Percentiles rank a stretch among this genome's conserved stretches.
Evolutionary conservation across 2,888 invertebrate genomes (phyloP).

Genomic region (Chirona hameri): DNA sequence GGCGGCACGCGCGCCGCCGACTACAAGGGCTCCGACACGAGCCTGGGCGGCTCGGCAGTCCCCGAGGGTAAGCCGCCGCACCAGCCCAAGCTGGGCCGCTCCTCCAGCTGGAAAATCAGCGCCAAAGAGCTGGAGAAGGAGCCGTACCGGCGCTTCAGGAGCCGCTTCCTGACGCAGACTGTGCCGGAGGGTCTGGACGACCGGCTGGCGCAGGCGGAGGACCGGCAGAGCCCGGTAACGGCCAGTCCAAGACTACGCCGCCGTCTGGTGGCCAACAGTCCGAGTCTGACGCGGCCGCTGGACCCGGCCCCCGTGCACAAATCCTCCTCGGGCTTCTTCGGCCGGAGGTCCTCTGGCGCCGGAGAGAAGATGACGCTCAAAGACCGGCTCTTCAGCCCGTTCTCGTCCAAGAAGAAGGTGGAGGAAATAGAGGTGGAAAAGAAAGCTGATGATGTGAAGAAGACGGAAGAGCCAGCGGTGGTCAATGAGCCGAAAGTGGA

Average conservation of each 20-base stretch:
- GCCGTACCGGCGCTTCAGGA: background rate
- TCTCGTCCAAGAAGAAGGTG: background rate
- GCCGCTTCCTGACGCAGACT: constrained; percentile 11
- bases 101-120: background rate
- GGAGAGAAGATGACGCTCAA: background rate
- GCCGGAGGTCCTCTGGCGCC: background rate
- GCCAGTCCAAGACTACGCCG: background rate
- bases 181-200: background rate
- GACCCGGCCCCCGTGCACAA: background rate
- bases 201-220: background rate
- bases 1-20: background rate
- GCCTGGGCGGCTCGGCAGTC: background rate
- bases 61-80: background rate
- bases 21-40: background rate
- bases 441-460: background rate
- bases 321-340: background rate
- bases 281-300: background rate
- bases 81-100: background rate
- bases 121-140: background rate
- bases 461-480: background rate
- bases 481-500: too few species aligned
- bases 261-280: background rate
- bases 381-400: background rate
- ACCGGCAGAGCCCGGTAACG: background rate
- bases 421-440: background rate